phyloP scores from a whole-genome alignment of 2,113 vertebrate genomes.

The Phaethon lepturus region DNA sequence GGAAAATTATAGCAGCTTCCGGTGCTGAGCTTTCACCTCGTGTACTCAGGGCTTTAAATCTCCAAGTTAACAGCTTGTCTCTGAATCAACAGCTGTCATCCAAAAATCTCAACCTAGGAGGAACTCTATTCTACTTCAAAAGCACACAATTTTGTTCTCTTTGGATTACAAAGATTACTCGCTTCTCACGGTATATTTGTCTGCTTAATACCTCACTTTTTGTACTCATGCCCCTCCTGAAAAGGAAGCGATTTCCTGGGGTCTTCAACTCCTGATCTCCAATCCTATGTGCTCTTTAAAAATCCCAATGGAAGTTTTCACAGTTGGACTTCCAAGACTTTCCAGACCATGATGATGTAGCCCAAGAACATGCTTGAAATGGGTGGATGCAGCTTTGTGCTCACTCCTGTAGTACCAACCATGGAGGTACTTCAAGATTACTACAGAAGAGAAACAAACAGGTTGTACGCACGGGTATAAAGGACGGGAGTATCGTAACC shows the following conservation, averaged over 20 bases:
- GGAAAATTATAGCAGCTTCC: not conserved
- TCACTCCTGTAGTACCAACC: not conserved
- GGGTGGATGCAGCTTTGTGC: not conserved
- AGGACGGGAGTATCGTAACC: not conserved
- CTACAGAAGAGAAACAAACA: not conserved
- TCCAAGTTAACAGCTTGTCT: not conserved
- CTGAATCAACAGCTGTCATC: not conserved
- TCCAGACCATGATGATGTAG: not conserved
- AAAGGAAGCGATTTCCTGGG: not conserved
- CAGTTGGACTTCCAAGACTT: not conserved
- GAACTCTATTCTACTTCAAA: not conserved
- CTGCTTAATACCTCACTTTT: not conserved
- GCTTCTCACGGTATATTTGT: not conserved
- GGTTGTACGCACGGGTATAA: not conserved
- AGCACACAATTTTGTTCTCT: not conserved
- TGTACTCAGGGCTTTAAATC: not conserved
- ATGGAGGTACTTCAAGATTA: not conserved
- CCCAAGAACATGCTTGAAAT: not conserved
- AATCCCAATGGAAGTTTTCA: not conserved
- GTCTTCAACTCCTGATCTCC: not conserved
- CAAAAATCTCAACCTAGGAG: not conserved
- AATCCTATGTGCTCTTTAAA: not conserved
- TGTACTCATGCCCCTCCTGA: not conserved
- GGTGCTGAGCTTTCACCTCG: not conserved
- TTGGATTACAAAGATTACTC: not conserved